A percentile compares a stretch with the other conserved stretches of the same genome.
Conservation (phyloP, 2,888 invertebrate genomes). For the Tetranychus truncatus region DNA sequence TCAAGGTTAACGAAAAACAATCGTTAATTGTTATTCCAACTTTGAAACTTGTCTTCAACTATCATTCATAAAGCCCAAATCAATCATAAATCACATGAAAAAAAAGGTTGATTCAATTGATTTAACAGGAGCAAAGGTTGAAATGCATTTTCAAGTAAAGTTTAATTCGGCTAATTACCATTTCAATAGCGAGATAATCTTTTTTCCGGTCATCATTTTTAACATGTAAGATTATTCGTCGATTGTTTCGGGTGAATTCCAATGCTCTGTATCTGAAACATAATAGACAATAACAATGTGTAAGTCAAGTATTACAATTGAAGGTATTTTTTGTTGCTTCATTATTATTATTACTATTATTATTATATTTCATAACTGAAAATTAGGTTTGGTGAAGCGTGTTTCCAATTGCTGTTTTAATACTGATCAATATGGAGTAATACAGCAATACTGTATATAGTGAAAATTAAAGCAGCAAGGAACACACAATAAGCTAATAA, state of each 20-base stretch:
- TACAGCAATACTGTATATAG: not conserved
- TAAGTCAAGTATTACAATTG: not conserved
- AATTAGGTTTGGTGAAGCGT: not conserved
- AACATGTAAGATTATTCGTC: not conserved
- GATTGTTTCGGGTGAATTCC: not conserved
- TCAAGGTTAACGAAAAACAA: no score
- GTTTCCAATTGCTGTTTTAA: not conserved
- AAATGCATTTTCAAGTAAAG: no score
- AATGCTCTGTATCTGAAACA: not conserved
- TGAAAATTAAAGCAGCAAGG: not conserved
- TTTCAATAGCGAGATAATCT: not conserved
- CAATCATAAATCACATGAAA: no score
- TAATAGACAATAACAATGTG: not conserved
- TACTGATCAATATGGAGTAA: not conserved
- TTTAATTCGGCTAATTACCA: no score
- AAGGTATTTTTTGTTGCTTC: not conserved
- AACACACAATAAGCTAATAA: conserved; percentile 1
- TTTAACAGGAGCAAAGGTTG: no score
- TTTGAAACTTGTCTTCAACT: no score
- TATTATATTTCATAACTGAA: not conserved
- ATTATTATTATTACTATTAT: no score
- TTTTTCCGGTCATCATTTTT: not conserved
- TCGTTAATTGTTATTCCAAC: no score
- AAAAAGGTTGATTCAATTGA: no score
- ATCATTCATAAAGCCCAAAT: no score